Percentiles rank a stretch among this genome's conserved stretches.
phyloP scores from a whole-genome alignment of 2,113 vertebrate species.

The Synodontis membranacea region DNA sequence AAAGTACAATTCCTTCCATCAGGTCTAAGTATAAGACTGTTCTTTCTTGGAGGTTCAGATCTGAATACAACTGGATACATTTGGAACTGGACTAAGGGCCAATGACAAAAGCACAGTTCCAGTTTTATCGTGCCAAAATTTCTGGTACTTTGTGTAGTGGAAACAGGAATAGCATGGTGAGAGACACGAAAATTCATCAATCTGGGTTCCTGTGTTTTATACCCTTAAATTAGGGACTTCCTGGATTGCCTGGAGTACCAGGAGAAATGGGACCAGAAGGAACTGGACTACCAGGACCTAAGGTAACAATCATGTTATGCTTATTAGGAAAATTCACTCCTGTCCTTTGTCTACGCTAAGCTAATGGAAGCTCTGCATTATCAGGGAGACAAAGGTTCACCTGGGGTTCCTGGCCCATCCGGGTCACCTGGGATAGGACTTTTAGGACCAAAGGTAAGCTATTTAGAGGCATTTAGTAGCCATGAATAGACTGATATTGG shows the following conservation, averaged over 20 bases:
- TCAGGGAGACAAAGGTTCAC: conserved; percentile 78
- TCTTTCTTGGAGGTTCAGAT: background rate
- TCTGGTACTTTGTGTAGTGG: background rate
- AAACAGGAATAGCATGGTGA: background rate
- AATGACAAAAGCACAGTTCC: background rate
- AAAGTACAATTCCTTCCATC: background rate
- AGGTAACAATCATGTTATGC: conserved; percentile 65
- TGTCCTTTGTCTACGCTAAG: background rate
- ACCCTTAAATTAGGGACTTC: conserved; percentile 70
- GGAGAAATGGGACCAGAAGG: conserved; percentile 79
- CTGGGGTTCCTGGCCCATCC: conserved; percentile 68
- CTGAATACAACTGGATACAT: background rate
- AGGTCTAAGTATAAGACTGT: background rate
- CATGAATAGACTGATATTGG: background rate
- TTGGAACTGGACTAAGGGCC: background rate
- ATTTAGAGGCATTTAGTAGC: background rate
- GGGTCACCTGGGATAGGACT: conserved; percentile 72
- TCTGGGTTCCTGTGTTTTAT: background rate
- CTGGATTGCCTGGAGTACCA: conserved; percentile 73
- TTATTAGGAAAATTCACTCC: background rate
- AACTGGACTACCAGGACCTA: conserved; percentile 77
- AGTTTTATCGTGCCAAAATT: background rate
- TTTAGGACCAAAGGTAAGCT: conserved; percentile 77
- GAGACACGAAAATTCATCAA: background rate
- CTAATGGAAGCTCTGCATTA: conserved; percentile 21